Conservation (phyloP, 2,797 vertebrate genomes). For the Pagetopsis macropterus region DNA sequence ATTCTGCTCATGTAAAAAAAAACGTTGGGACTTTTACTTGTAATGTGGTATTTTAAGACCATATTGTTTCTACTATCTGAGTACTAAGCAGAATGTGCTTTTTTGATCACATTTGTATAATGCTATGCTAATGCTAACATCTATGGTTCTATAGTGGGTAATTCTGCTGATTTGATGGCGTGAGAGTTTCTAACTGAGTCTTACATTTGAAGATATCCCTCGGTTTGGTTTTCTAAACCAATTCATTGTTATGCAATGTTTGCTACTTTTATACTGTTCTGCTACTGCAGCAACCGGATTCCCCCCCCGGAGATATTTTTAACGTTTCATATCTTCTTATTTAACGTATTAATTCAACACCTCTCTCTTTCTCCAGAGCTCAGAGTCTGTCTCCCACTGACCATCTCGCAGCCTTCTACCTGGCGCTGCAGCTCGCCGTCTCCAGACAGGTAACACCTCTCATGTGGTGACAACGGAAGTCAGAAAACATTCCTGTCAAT, state of each 20-base stretch:
- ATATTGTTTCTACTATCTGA: too few species aligned
- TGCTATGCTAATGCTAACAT: background rate
- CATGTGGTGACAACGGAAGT: background rate
- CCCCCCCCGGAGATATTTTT: conserved; percentile 29
- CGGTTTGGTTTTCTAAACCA: conserved; percentile 3
- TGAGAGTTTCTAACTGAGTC: conserved; percentile 6
- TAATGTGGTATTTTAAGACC: too few species aligned
- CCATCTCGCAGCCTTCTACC: conserved; percentile 95
- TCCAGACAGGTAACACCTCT: conserved; percentile 92
- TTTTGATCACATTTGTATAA: background rate
- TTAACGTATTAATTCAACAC: conserved; percentile 44
- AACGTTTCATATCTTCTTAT: conserved; percentile 43
- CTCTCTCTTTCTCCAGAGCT: conserved; percentile 81
- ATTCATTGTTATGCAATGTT: conserved; percentile 2
- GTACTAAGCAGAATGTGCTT: background rate
- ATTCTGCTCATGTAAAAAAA: too few species aligned
- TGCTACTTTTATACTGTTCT: conserved; percentile 1
- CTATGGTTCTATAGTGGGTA: background rate
- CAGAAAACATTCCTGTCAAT: conserved; percentile 4
- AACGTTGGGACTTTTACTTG: too few species aligned
- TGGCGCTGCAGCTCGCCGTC: conserved; percentile 96
- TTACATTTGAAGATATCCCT: conserved; percentile 12
- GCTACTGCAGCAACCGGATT: conserved; percentile 13
- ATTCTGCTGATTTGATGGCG: background rate
- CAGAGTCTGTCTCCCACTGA: conserved; percentile 96